These are phyloP conservation scores for Drosophila borborema DNA, from an alignment of 2,888 invertebrate species.

Conservation along the genomic window DNA sequence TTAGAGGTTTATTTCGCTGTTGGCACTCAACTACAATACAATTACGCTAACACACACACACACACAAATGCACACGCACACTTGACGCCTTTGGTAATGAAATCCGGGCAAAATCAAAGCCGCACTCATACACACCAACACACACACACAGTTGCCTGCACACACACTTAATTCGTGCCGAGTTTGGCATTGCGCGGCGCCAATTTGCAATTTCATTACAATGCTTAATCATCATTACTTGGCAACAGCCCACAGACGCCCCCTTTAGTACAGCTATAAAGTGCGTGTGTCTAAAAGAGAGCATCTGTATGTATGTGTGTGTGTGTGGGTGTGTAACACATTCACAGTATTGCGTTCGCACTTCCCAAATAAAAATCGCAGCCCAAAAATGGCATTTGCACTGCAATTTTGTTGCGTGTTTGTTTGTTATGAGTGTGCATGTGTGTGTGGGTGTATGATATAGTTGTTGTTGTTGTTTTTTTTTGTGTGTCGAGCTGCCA, in stretches of 20 bases:
- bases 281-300: slow-evolving; percentile 12
- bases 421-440: slow-evolving; percentile 5
- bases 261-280: slow-evolving; percentile 37
- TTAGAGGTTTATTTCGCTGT: slow-evolving; percentile 76
- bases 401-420: slow-evolving; percentile 44
- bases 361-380: slow-evolving; percentile 63
- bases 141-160: slow-evolving; percentile 4
- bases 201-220: slow-evolving; percentile 82
- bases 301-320: neutral
- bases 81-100: slow-evolving; percentile 61
- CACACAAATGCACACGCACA: slow-evolving; percentile 7
- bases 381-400: slow-evolving; percentile 55
- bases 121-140: slow-evolving; percentile 7
- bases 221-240: slow-evolving; percentile 81
- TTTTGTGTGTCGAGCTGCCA: slow-evolving; percentile 50
- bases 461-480: neutral
- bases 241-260: slow-evolving; percentile 22
- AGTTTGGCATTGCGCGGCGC: slow-evolving; percentile 57
- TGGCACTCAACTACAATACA: slow-evolving; percentile 78
- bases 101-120: slow-evolving; percentile 65
- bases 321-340: slow-evolving; percentile 36
- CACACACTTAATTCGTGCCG: slow-evolving; percentile 26
- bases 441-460: neutral
- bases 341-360: slow-evolving; percentile 75
- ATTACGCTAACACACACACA: slow-evolving; percentile 47